Evolutionary conservation across 2,888 invertebrate genomes (phyloP).

Genomic region (Dryocosmus kuriphilus): DNA sequence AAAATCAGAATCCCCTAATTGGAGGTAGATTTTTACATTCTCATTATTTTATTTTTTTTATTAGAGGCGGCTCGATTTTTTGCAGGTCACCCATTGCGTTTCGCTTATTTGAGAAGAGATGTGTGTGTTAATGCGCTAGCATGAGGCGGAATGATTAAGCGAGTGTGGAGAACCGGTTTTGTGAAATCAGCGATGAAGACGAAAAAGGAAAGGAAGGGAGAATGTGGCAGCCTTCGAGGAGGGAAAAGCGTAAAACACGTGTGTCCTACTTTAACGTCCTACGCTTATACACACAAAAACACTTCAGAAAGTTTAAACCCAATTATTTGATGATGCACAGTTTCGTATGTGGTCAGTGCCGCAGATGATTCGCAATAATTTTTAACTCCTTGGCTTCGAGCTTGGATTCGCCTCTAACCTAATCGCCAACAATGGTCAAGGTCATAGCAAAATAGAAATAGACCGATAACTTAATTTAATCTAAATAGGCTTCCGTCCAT

Average conservation of each 20-base stretch:
- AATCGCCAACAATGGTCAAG: slow-evolving; percentile 35
- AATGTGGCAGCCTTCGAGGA: not conserved
- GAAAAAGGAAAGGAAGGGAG: slow-evolving; percentile 32
- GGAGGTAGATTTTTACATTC: not conserved
- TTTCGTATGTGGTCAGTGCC: slow-evolving; percentile 34
- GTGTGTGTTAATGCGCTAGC: slow-evolving; percentile 16
- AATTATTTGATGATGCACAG: not conserved
- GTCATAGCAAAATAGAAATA: slow-evolving; percentile 10
- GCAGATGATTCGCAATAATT: slow-evolving; percentile 30
- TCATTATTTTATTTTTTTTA: too few relatives aligned
- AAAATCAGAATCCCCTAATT: not conserved
- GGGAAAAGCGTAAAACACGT: slow-evolving; percentile 56
- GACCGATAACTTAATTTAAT: not conserved
- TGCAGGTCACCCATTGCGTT: not conserved
- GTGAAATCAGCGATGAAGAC: slow-evolving; percentile 40
- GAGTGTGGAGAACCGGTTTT: slow-evolving; percentile 40
- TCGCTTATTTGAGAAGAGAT: not conserved
- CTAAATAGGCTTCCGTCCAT: too few relatives aligned
- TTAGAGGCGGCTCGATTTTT: not conserved
- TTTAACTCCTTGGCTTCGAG: slow-evolving; percentile 39
- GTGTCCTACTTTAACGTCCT: slow-evolving; percentile 50
- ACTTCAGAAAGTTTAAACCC: not conserved
- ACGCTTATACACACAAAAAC: not conserved
- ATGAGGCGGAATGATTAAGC: slow-evolving; percentile 44
- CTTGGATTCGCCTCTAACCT: slow-evolving; percentile 37